Conservation (phyloP, 1,140 invertebrate species). For the Mya arenaria region DNA sequence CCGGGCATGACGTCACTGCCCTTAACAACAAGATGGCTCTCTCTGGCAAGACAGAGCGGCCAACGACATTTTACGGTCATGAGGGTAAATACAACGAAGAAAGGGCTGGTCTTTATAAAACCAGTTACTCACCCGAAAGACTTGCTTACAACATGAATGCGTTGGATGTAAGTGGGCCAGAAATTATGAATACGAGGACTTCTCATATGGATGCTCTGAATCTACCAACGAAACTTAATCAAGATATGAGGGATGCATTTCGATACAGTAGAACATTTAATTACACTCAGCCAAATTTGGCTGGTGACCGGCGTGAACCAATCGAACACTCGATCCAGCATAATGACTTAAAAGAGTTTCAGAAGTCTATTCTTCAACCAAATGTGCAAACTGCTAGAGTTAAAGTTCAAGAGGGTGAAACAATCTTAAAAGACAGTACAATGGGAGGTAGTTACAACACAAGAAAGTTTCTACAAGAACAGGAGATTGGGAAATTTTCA, state of each 20-base stretch:
- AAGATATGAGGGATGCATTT: conserved; percentile 68
- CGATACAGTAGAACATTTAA: conserved; percentile 60
- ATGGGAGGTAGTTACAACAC: conserved; percentile 77
- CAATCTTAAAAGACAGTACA: conserved; percentile 72
- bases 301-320: conserved; percentile 64
- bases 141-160: conserved; percentile 72
- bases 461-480: conserved; percentile 79
- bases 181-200: conserved; percentile 73
- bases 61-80: conserved; percentile 75
- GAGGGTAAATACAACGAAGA: conserved; percentile 78
- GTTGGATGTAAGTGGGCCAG: conserved; percentile 58
- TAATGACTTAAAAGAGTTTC: conserved; percentile 58
- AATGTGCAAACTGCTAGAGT: conserved; percentile 60
- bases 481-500: conserved; percentile 65
- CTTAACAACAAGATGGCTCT: conserved; percentile 71
- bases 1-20: conserved; percentile 70
- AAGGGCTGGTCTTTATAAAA: conserved; percentile 78
- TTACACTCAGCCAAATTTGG: conserved; percentile 55
- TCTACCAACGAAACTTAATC: conserved; percentile 67
- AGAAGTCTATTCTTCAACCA: conserved; percentile 66
- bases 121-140: conserved; percentile 75
- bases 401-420: conserved; percentile 72
- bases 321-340: conserved; percentile 64
- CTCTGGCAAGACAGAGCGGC: conserved; percentile 66
- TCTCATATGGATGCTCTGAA: conserved; percentile 72